phyloP scores from a whole-genome alignment of 1,140 invertebrate species.

The Hestina assimilis region DNA sequence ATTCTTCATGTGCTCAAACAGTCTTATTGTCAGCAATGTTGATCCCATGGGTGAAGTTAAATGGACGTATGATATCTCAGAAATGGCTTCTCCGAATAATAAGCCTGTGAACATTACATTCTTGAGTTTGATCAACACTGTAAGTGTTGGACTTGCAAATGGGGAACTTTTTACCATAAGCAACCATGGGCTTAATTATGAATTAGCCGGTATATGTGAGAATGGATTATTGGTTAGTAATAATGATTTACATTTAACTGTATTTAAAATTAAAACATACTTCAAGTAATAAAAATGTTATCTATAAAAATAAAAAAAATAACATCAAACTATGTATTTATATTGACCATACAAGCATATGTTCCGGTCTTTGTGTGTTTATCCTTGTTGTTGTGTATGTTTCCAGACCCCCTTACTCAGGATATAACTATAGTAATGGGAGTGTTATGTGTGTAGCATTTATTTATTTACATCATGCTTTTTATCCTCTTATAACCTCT shows the following conservation, averaged over 20 bases:
- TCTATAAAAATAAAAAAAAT: not conserved
- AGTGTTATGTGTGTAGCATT: not conserved
- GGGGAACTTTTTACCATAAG: constrained; percentile 59
- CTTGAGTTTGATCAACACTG: constrained; percentile 51
- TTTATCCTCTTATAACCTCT: no score
- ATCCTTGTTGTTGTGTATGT: no score
- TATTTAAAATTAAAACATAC: not conserved
- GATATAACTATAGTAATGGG: no score
- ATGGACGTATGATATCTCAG: constrained; percentile 54
- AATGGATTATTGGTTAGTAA: constrained; percentile 62
- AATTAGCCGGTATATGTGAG: constrained; percentile 54
- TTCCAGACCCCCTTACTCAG: not conserved
- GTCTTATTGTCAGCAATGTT: constrained; percentile 55
- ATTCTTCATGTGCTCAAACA: constrained; percentile 61
- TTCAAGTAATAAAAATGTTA: not conserved
- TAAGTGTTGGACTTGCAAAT: constrained; percentile 57
- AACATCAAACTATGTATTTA: no score
- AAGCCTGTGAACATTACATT: constrained; percentile 56
- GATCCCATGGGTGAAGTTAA: constrained; percentile 42
- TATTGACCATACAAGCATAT: no score
- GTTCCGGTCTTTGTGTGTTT: no score
- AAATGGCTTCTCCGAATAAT: constrained; percentile 40
- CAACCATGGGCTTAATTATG: constrained; percentile 41
- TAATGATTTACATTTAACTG: not conserved
- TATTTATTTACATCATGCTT: no score